These are phyloP conservation scores for Struthidea cinerea DNA, from an alignment of 2,113 vertebrate genomes.

Conservation along the genomic window DNA sequence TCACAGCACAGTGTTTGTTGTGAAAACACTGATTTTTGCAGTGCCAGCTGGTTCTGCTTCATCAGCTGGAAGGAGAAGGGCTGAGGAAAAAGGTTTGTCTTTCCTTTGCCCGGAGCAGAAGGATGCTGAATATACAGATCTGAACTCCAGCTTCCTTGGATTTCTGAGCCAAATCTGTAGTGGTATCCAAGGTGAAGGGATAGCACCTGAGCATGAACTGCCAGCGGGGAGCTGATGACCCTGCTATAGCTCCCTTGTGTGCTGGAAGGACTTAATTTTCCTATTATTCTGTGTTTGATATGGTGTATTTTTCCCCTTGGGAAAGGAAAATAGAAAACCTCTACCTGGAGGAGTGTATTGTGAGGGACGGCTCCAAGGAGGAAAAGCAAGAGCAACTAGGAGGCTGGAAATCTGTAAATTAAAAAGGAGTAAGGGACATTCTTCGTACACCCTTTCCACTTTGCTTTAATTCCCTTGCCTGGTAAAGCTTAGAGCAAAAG, in stretches of 20 bases:
- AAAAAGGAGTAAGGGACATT: not conserved
- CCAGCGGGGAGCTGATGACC: not conserved
- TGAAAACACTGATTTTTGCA: not conserved
- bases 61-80: not conserved
- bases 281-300: not conserved
- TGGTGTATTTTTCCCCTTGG: fast-evolving
- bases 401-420: not conserved
- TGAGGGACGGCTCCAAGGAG: not conserved
- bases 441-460: not conserved
- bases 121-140: not conserved
- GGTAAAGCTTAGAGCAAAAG: not conserved
- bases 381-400: not conserved
- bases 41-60: not conserved
- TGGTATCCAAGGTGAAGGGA: not conserved
- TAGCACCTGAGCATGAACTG: not conserved
- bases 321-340: not conserved
- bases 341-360: not conserved
- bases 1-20: not conserved
- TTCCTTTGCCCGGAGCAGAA: not conserved
- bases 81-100: not conserved
- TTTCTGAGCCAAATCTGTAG: not conserved
- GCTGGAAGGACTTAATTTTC: not conserved
- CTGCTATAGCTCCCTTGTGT: fast-evolving
- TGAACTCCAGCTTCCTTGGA: not conserved
- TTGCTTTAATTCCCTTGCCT: not conserved